Conservation (phyloP, 2,113 vertebrate genomes). For the Amphilophus citrinellus region DNA sequence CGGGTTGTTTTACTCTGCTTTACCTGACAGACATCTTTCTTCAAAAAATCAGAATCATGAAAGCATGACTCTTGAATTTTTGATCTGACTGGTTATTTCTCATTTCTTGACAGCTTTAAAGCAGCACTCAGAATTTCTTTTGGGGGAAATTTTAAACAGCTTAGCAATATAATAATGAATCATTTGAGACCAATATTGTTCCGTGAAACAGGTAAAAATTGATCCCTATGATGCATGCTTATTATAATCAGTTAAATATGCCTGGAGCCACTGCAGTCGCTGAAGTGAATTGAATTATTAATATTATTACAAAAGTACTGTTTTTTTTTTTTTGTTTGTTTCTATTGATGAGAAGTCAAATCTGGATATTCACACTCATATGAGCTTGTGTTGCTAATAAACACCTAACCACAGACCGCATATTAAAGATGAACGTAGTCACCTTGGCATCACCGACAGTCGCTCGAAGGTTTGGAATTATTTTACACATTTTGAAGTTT, state of each 20-base stretch:
- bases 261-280: not conserved
- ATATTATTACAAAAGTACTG: not conserved
- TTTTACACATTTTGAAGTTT: no score
- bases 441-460: not conserved
- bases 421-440: not conserved
- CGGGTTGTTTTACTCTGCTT: conserved; percentile 3
- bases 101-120: conserved; percentile 17
- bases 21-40: conserved; percentile 29
- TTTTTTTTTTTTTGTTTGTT: not conserved
- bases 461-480: no score
- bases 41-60: conserved; percentile 27
- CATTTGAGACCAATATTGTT: not conserved
- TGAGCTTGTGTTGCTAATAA: not conserved
- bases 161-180: not conserved
- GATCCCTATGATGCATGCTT: not conserved
- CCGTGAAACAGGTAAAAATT: not conserved
- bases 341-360: not conserved
- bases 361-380: not conserved
- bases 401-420: not conserved
- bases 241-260: not conserved
- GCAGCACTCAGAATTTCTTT: not conserved
- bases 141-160: not conserved
- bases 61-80: not conserved
- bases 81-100: not conserved
- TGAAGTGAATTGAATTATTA: not conserved